Conservation (phyloP, 2,113 vertebrate species). For the cattle (Bos taurus) region DNA sequence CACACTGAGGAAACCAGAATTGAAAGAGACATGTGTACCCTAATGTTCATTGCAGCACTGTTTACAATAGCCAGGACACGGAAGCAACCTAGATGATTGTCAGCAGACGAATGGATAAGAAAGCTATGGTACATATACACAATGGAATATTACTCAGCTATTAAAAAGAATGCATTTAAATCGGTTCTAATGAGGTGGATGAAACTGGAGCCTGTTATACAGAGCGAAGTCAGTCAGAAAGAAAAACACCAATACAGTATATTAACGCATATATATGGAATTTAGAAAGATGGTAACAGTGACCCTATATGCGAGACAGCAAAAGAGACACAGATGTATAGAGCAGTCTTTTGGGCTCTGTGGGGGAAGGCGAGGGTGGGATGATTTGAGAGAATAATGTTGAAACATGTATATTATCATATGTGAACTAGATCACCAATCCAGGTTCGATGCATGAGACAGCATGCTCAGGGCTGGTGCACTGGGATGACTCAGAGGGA, state of each 20-base stretch:
- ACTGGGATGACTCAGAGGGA: background rate
- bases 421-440: background rate
- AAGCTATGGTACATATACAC: background rate
- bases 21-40: background rate
- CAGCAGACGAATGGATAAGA: background rate
- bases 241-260: background rate
- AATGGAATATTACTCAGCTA: background rate
- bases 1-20: background rate
- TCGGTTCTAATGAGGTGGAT: background rate
- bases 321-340: background rate
- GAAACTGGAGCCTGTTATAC: background rate
- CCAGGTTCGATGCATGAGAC: background rate
- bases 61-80: background rate
- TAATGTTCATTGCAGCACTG: background rate
- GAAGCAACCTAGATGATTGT: background rate
- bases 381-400: background rate
- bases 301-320: rapidly evolving
- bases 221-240: background rate
- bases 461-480: background rate
- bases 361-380: background rate
- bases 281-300: background rate
- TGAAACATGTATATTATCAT: background rate
- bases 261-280: background rate
- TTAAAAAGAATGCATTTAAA: background rate
- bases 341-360: background rate